These are phyloP conservation scores for Rhinolophus ferrumequinum DNA, from an alignment of 2,113 vertebrate genomes.

Conservation along the genomic window DNA sequence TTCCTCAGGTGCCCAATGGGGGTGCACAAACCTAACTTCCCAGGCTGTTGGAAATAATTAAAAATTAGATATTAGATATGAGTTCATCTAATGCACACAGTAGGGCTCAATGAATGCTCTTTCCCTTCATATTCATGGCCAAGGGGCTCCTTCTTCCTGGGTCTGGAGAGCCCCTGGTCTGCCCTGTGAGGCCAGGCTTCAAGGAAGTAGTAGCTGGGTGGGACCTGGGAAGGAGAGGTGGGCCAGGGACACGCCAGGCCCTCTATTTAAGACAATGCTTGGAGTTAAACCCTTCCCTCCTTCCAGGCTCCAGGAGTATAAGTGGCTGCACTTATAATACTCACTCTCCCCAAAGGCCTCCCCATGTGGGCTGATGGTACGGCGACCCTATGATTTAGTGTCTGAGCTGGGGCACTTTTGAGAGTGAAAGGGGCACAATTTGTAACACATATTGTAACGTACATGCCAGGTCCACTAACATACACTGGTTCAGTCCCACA, in stretches of 20 bases:
- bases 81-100: background rate
- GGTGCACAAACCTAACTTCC: background rate
- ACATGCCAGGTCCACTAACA: background rate
- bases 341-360: background rate
- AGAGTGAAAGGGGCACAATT: background rate
- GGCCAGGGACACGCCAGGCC: background rate
- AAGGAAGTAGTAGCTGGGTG: background rate
- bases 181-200: background rate
- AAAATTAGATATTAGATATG: background rate
- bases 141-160: background rate
- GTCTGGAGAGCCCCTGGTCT: background rate
- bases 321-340: background rate
- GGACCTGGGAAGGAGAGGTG: background rate
- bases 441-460: too few relatives aligned
- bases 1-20: background rate
- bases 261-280: too few relatives aligned
- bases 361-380: background rate
- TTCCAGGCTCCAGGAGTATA: background rate
- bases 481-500: background rate
- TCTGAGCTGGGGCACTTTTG: background rate
- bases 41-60: constrained; percentile 69
- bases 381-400: background rate
- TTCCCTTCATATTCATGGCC: background rate
- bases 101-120: background rate
- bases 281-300: background rate